Percentiles rank a stretch among this genome's conserved stretches.
These are phyloP conservation scores for Thecocarcelia acutangulata DNA, from an alignment of 2,888 invertebrate species.

Conservation along the genomic window DNA sequence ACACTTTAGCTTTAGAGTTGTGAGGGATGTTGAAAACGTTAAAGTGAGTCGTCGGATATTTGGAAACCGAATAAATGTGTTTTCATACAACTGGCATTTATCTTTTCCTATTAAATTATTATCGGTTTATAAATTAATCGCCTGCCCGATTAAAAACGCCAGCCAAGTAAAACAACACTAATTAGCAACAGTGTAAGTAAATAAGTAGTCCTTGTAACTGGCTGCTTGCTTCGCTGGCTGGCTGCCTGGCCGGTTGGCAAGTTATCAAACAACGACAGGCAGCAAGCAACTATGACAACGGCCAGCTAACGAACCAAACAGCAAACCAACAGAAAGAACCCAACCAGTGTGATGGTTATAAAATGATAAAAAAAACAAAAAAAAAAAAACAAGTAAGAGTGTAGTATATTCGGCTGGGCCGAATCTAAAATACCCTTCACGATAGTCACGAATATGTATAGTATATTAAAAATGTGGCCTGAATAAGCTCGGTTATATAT, in stretches of 20 bases:
- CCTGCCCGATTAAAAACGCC: slow-evolving; percentile 5
- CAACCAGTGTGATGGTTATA: slow-evolving; percentile 64
- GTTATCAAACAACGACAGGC: slow-evolving; percentile 23
- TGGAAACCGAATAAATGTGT: not conserved
- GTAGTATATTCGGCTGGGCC: no score
- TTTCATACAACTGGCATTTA: no score
- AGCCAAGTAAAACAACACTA: slow-evolving; percentile 23
- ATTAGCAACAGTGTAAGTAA: slow-evolving; percentile 23
- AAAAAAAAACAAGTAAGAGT: no score
- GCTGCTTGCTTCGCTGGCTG: not conserved
- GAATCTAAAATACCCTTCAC: no score
- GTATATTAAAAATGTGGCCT: no score
- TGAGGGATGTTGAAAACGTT: not conserved
- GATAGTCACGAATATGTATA: no score
- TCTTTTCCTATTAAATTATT: no score
- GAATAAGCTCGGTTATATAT: no score
- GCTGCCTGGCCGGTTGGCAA: slow-evolving; percentile 7
- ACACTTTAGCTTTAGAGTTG: slow-evolving; percentile 12
- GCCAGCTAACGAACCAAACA: slow-evolving; percentile 3
- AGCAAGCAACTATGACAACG: not conserved
- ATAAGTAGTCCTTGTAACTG: slow-evolving; percentile 41
- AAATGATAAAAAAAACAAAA: slow-evolving; percentile 48
- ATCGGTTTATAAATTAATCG: not conserved
- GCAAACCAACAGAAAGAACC: not conserved
- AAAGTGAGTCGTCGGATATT: slow-evolving; percentile 4